Conservation (phyloP, 2,888 invertebrate genomes). For the Lymantria dispar region DNA sequence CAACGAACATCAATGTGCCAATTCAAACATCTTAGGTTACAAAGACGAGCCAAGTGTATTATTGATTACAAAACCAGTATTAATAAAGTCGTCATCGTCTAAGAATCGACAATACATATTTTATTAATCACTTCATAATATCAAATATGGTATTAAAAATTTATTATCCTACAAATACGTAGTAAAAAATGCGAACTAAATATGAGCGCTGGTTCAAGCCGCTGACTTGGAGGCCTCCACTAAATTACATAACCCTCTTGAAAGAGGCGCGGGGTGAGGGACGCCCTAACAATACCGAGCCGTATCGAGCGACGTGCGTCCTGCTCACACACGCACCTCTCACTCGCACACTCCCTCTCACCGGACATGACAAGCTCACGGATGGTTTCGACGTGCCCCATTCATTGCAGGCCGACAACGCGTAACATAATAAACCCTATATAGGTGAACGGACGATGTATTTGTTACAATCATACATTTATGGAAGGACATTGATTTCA, state of each 20-base stretch:
- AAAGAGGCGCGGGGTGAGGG: slow-evolving; percentile 40
- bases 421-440: slow-evolving; percentile 35
- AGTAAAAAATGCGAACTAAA: too few species aligned
- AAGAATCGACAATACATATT: too few species aligned
- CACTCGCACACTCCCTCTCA: slow-evolving; percentile 25
- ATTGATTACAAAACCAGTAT: too few species aligned
- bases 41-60: too few species aligned
- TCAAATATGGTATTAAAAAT: too few species aligned
- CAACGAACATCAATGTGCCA: too few species aligned
- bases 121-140: too few species aligned
- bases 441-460: slow-evolving; percentile 45
- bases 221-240: slow-evolving; percentile 28
- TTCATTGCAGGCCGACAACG: slow-evolving; percentile 43
- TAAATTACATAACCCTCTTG: slow-evolving; percentile 49
- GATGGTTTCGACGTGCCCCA: slow-evolving; percentile 41
- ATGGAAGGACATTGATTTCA: slow-evolving; percentile 38
- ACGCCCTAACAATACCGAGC: slow-evolving; percentile 54
- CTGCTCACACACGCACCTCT: slow-evolving; percentile 32
- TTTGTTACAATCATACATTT: slow-evolving; percentile 26
- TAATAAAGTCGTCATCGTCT: too few species aligned
- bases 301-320: slow-evolving; percentile 58
- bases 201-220: slow-evolving; percentile 5
- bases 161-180: too few species aligned
- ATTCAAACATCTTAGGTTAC: too few species aligned
- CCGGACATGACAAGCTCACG: slow-evolving; percentile 35